Evolutionary conservation across 2,888 invertebrate species (phyloP), one percentile per base, ranked within the genome.

Genomic region (Scaptomyza tumidula): DNA sequence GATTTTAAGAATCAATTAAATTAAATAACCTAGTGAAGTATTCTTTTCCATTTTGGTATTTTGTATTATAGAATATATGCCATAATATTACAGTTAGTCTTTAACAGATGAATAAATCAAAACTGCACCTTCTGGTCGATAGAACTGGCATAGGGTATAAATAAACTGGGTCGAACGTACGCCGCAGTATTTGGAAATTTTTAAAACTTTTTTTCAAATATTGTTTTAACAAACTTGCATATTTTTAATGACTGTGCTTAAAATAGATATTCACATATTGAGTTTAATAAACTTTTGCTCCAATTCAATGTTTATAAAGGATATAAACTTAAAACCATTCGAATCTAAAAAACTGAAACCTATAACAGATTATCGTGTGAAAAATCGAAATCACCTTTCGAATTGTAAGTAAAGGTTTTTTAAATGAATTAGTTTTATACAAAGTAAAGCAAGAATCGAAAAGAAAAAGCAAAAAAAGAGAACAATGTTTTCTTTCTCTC

Each of bases 181-280:
- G 29, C 14, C 48, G 7, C n/a, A n/a, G 19, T 50, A n/a, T 35
- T 19, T 50, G 50, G 50, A 50, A 50, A 50, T 35, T 11, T 50
- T 10, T 3, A 13, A 49, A 49, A 49, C 31, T 33, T n/a, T 24
- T 24, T 24, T 24, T 3, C 1, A 24, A 31, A 31, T 6, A 49
- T n/a, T 4, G 19, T 50, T 49, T 33, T n/a, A 50, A 50, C 50
- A 35, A 10, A 35, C 3, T 50, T 50, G 50, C 31, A 19, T 33
- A 33, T 33, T 16, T 33, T 19, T 6, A 35, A 35, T 19, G 35
- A 10, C 33, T 19, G 35, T 35, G 10, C 35, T 9, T 3, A 35
- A 16, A 13, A 50, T 19, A 10, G 33, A 6, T 7, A 19, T 6
- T 2, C n/a, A 9, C 16, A 16, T 16, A 16, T 41, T 16, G 39